These are phyloP conservation scores for Pararge aegeria DNA, from an alignment of 1,140 invertebrate genomes.

Conservation along the genomic window DNA sequence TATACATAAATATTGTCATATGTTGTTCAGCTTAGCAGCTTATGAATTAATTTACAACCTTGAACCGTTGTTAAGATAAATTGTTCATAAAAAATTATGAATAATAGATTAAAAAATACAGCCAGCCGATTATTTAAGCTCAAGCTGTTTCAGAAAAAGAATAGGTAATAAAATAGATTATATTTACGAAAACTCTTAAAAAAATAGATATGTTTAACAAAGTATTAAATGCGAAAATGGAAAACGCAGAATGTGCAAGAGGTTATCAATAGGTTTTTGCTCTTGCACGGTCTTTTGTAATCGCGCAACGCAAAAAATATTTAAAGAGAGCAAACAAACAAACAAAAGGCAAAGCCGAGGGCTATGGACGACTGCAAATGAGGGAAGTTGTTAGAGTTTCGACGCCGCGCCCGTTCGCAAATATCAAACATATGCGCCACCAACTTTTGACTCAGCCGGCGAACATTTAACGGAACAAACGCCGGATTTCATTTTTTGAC, in stretches of 20 bases:
- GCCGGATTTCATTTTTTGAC: background rate
- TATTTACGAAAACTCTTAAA: no score
- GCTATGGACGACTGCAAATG: slow-evolving; percentile 26
- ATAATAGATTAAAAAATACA: no score
- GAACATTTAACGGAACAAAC: slow-evolving; percentile 4
- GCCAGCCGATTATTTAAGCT: no score
- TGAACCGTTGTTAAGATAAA: no score
- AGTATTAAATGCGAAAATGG: no score
- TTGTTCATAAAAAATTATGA: no score
- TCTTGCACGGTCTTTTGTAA: background rate
- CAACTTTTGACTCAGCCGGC: slow-evolving; percentile 18
- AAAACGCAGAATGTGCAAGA: slow-evolving; percentile 2
- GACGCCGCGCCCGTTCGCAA: slow-evolving; percentile 16
- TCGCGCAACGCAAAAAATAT: slow-evolving; percentile 18
- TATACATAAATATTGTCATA: no score
- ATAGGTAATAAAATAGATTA: no score
- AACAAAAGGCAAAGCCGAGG: slow-evolving; percentile 19
- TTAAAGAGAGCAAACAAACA: slow-evolving; percentile 15
- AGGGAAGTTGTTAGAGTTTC: slow-evolving; percentile 25
- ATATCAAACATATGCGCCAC: slow-evolving; percentile 18
- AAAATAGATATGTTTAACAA: no score
- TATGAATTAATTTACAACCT: no score
- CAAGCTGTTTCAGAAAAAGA: no score
- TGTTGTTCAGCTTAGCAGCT: no score
- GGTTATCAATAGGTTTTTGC: slow-evolving; percentile 2